These are phyloP conservation scores for Mythimna ferrago DNA, from an alignment of 2,888 invertebrate species.

Conservation along the genomic window DNA sequence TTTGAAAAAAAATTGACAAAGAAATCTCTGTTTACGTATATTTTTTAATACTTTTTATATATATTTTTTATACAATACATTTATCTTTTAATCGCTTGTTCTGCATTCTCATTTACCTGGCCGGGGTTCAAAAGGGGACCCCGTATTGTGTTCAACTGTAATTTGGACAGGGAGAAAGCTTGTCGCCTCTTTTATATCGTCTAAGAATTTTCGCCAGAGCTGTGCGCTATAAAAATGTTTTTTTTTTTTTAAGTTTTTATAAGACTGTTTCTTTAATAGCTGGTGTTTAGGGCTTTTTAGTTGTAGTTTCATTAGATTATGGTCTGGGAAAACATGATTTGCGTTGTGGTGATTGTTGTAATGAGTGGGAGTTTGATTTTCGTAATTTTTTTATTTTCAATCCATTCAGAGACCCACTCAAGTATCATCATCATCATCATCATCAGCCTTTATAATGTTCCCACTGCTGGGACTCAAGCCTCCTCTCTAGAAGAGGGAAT, in stretches of 20 bases:
- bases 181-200: slow-evolving; percentile 25
- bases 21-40: slow-evolving; percentile 14
- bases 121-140: slow-evolving; percentile 45
- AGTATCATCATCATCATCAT: no score
- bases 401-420: no score
- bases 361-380: background rate
- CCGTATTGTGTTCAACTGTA: slow-evolving; percentile 47
- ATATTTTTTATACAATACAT: slow-evolving; percentile 40
- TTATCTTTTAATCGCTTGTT: slow-evolving; percentile 65
- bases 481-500: no score
- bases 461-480: no score
- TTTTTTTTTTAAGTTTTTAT: slow-evolving; percentile 30
- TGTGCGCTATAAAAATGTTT: slow-evolving; percentile 21
- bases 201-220: slow-evolving; percentile 28
- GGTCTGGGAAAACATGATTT: background rate
- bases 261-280: slow-evolving; percentile 12
- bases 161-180: slow-evolving; percentile 39
- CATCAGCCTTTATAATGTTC: no score
- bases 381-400: no score
- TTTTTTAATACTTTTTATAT: slow-evolving; percentile 43
- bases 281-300: background rate
- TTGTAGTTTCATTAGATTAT: slow-evolving; percentile 11
- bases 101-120: slow-evolving; percentile 65
- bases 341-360: background rate
- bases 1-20: slow-evolving; percentile 30